Conservation (phyloP, 2,113 vertebrate genomes). For the Axis porcinus region DNA sequence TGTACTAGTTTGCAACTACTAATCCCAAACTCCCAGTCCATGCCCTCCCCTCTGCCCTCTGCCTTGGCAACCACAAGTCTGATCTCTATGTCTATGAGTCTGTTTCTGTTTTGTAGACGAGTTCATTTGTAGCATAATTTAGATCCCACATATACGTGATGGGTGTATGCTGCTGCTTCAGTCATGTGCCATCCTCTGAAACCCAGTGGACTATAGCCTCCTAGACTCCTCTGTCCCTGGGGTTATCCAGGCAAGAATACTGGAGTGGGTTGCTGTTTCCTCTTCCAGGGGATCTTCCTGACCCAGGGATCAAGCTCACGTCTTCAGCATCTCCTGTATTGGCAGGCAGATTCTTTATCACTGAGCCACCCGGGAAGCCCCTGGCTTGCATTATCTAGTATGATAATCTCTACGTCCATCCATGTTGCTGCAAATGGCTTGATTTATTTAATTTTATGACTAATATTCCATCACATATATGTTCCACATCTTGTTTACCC, state of each 20-base stretch:
- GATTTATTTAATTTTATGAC: background rate
- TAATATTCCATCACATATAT: background rate
- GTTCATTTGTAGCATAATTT: background rate
- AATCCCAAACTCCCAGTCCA: background rate
- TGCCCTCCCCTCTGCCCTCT: background rate
- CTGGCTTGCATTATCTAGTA: background rate
- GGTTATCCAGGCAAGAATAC: background rate
- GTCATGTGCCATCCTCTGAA: background rate
- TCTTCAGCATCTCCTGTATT: background rate
- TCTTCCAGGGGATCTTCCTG: background rate
- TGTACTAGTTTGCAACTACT: background rate
- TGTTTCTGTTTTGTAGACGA: background rate
- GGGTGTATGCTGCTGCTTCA: background rate
- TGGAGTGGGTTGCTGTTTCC: background rate
- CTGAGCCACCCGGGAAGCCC: background rate
- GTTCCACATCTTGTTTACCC: background rate
- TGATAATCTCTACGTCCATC: background rate
- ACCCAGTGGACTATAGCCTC: background rate
- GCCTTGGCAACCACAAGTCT: background rate
- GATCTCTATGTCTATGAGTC: background rate
- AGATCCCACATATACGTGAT: background rate
- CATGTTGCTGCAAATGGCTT: background rate
- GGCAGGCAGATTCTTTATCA: background rate
- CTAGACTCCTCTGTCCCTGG: background rate
- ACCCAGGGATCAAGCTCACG: fast-evolving